phyloP scores from a whole-genome alignment of 2,113 vertebrate genomes.

The Agapornis roseicollis region DNA sequence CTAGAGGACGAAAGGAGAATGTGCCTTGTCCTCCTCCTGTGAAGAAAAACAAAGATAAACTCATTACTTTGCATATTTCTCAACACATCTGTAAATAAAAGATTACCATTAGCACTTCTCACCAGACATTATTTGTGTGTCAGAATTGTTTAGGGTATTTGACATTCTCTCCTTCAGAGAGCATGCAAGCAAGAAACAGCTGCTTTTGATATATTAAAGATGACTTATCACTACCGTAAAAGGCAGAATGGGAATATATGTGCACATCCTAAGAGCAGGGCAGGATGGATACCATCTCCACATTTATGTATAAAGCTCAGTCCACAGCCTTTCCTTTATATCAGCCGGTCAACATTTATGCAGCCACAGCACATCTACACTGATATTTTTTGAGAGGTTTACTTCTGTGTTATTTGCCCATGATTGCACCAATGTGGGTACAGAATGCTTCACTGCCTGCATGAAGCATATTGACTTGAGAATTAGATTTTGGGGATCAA shows the following conservation, averaged over 20 bases:
- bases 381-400: background rate
- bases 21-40: background rate
- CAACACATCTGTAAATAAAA: slow-evolving; percentile 36
- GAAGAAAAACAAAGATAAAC: background rate
- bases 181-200: background rate
- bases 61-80: background rate
- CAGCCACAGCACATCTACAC: background rate
- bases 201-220: slow-evolving; percentile 45
- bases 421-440: background rate
- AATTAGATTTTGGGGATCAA: background rate
- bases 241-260: background rate
- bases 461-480: background rate
- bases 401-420: background rate
- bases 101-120: background rate
- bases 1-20: background rate
- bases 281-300: background rate
- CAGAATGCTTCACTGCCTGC: background rate
- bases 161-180: background rate
- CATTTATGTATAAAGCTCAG: background rate
- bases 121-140: background rate
- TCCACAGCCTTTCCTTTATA: background rate
- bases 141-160: background rate
- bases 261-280: background rate
- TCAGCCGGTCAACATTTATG: slow-evolving; percentile 13
- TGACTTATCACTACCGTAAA: background rate